phyloP scores from a whole-genome alignment of 2,113 vertebrate genomes.

The Columbina picui region DNA sequence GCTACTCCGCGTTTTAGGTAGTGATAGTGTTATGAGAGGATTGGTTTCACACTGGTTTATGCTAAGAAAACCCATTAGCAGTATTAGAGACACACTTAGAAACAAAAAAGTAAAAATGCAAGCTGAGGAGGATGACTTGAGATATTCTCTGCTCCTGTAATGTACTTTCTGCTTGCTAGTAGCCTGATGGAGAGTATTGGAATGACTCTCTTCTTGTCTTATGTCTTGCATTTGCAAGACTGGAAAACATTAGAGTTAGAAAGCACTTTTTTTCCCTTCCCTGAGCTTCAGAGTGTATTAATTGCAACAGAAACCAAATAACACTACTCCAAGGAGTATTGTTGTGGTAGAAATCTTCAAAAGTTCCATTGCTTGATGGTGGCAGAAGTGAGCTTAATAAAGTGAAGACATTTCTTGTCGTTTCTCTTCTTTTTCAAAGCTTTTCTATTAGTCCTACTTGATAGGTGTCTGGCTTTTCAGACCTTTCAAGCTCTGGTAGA shows the following conservation, averaged over 20 bases:
- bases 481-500: neutral
- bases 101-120: neutral
- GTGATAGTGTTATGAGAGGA: neutral
- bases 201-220: neutral
- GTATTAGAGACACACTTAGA: neutral
- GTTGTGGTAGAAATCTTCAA: neutral
- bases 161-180: neutral
- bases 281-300: neutral
- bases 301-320: neutral
- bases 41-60: neutral
- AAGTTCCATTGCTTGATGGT: neutral
- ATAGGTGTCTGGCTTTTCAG: neutral
- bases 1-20: neutral
- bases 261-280: neutral
- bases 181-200: neutral
- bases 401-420: neutral
- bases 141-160: neutral
- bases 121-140: neutral
- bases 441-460: neutral
- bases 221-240: neutral
- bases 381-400: neutral
- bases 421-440: neutral
- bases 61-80: neutral
- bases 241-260: neutral
- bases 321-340: neutral